Percentiles rank a stretch among this genome's conserved stretches.
Evolutionary conservation across 2,113 vertebrate species (phyloP).

Genomic region (Acinonyx jubatus): DNA sequence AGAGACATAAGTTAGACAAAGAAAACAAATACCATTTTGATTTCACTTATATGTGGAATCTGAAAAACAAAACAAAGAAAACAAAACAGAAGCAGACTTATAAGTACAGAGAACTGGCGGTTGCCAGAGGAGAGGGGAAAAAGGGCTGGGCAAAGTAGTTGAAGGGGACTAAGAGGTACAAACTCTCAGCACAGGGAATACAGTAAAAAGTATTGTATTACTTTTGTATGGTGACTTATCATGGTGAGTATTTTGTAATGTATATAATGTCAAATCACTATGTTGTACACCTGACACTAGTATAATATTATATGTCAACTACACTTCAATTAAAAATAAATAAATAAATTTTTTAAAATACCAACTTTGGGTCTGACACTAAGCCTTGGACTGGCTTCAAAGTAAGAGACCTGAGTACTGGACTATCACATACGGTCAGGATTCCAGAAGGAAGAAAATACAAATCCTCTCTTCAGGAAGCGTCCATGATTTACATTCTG

Average conservation of each 20-base stretch:
- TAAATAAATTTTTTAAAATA: not conserved
- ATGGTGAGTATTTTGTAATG: not conserved
- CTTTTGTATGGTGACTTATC: not conserved
- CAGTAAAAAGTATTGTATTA: not conserved
- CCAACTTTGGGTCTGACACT: not conserved
- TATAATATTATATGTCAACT: not conserved
- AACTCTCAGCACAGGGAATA: not conserved
- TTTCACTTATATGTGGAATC: not conserved
- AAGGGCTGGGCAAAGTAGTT: not conserved
- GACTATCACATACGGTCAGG: not conserved
- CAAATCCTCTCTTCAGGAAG: not conserved
- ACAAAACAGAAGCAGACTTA: not conserved
- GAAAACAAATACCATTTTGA: not conserved
- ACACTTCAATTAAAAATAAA: not conserved
- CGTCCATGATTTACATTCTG: not conserved
- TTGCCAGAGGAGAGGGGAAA: not conserved
- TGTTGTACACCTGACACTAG: not conserved
- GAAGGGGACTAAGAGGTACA: not conserved
- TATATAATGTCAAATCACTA: not conserved
- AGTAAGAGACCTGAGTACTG: not conserved
- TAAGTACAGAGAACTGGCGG: not conserved
- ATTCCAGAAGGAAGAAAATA: not conserved
- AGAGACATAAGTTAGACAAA: not conserved
- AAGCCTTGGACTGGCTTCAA: not conserved
- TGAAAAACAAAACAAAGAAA: not conserved